A percentile compares a stretch with the other conserved stretches of the same genome.
These are phyloP conservation scores for Selene dorsalis DNA, from an alignment of 2,797 vertebrate genomes.

Conservation along the genomic window DNA sequence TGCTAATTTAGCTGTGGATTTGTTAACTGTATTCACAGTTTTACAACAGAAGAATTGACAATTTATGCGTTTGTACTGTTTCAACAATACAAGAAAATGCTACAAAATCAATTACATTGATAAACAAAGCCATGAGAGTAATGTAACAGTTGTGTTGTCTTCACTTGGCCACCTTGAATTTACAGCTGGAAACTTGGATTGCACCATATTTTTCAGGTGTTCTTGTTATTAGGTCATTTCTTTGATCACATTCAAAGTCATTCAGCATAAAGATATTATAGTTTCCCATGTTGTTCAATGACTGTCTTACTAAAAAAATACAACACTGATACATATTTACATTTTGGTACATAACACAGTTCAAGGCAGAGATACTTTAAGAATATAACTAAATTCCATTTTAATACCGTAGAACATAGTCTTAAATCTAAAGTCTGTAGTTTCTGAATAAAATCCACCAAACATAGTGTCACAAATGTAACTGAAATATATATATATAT, in stretches of 20 bases:
- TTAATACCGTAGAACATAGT: background rate
- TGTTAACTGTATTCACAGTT: constrained; percentile 9
- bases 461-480: background rate
- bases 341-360: background rate
- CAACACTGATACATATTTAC: background rate
- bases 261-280: constrained; percentile 12
- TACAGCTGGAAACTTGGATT: background rate
- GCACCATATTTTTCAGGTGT: background rate
- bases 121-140: background rate
- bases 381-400: background rate
- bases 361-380: background rate
- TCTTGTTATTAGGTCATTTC: background rate
- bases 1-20: background rate
- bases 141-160: background rate
- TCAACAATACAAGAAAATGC: background rate
- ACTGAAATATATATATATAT: no score
- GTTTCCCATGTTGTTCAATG: background rate
- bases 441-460: background rate
- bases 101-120: background rate
- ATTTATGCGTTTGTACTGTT: background rate
- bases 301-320: constrained; percentile 8
- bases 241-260: background rate
- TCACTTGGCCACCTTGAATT: background rate
- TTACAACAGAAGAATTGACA: background rate
- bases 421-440: constrained; percentile 1